Evolutionary conservation across 2,888 invertebrate species (phyloP), one percentile per base, ranked within the genome.

Genomic region (Physocephala rufipes): DNA sequence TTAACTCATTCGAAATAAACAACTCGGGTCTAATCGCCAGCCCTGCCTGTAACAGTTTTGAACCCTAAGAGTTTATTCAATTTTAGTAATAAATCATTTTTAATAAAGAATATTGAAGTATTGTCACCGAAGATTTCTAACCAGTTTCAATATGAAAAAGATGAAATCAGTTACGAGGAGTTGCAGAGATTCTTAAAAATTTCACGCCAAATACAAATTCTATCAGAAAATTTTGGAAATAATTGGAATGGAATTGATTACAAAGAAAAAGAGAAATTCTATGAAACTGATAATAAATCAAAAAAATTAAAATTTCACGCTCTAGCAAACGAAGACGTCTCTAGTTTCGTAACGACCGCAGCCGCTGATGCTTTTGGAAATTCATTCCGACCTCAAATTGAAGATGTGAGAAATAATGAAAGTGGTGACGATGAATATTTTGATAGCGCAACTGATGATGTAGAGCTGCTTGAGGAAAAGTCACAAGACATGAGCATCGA

Each of bases 341-440:
- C 7, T 12, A 15, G n/a, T n/a, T n/a, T n/a, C n/a, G n/a, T n/a
- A n/a, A n/a, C n/a, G n/a, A n/a, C n/a, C n/a, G n/a, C 58, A 9
- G 26, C 63, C 7, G 47, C 24, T 16, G 30, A n/a, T 7, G 65
- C 26, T 9, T 36, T 4, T 36, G 36, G 36, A 9, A 36, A 36
- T 36, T 7, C 36, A 9, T 9, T 36, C 36, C 4, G 36, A 28
- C 7, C 28, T 16, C 7, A 21, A 36, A 51, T 19, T 53, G 43
- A 30, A n/a, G 51, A 51, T 30, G 7, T 53, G 13, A 21, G 19
- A n/a, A 13, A 15, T 21, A 26, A 2, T 69, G 66, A 65, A 21
- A 16, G n/a, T 58, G 51, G 53, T n/a, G 72, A 86, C 83, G 74
- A 87, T 84, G 79, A 83, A 84, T 77, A 77, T 69, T 77, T 86